Conservation (phyloP, 2,888 invertebrate genomes). For the Stenolophus ochropezus region DNA sequence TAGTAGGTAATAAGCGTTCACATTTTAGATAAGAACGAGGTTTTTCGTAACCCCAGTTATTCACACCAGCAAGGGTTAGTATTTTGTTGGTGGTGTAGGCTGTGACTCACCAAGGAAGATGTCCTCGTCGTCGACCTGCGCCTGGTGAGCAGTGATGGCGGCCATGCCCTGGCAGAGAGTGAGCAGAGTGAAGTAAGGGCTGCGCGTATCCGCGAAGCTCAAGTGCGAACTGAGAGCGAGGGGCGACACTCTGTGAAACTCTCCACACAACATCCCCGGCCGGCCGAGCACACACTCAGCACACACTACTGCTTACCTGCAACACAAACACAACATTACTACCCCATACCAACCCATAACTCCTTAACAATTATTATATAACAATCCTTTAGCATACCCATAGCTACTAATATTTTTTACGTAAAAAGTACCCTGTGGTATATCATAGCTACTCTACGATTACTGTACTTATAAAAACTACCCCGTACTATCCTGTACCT, state of each 20-base stretch:
- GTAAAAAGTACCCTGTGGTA: too few relatives aligned
- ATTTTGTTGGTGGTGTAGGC: background rate
- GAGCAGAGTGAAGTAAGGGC: conserved; percentile 78
- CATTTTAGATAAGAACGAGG: too few relatives aligned
- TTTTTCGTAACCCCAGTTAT: too few relatives aligned
- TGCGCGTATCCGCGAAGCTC: conserved; percentile 72
- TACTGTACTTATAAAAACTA: too few relatives aligned
- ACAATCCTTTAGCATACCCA: too few relatives aligned
- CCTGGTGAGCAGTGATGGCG: conserved; percentile 74
- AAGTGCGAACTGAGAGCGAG: conserved; percentile 70
- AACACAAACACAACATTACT: conserved; percentile 63
- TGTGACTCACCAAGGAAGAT: conserved; percentile 79
- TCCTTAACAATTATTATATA: too few relatives aligned
- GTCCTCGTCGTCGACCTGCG: conserved; percentile 77
- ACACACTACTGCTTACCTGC: conserved; percentile 70
- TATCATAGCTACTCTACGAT: too few relatives aligned
- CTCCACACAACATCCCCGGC: conserved; percentile 75
- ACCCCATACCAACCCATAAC: background rate
- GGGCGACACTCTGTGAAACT: conserved; percentile 73
- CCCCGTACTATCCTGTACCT: too few relatives aligned
- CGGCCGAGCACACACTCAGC: conserved; percentile 63
- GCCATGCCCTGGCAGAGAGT: conserved; percentile 78
- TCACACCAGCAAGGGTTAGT: too few relatives aligned
- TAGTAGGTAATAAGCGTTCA: too few relatives aligned
- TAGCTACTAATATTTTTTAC: too few relatives aligned